Evolutionary conservation across 2,797 vertebrate genomes (phyloP).

Genomic region (Echeneis naucrates): DNA sequence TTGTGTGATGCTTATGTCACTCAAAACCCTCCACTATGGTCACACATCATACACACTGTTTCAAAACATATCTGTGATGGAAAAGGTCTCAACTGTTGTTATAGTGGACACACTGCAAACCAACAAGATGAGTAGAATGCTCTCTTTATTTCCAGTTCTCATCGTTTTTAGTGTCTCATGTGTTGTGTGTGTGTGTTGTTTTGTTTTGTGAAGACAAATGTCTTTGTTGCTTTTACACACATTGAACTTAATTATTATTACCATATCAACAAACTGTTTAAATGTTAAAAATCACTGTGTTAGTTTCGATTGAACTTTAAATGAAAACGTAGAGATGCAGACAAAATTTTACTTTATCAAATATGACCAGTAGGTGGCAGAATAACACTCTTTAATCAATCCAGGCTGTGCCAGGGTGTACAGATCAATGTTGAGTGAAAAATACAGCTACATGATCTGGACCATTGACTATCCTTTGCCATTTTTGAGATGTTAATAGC

Average conservation of each 20-base stretch:
- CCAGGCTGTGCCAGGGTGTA: rapidly evolving
- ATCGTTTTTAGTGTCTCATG: too few species aligned
- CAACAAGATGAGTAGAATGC: not conserved
- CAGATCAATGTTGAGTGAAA: not conserved
- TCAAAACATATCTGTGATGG: too few species aligned
- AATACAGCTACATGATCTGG: not conserved
- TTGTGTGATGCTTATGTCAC: too few species aligned
- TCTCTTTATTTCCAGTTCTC: not conserved
- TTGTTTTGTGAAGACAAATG: not conserved
- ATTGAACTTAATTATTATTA: not conserved
- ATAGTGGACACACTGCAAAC: too few species aligned
- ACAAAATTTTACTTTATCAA: not conserved
- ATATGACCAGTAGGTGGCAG: slow-evolving; percentile 45
- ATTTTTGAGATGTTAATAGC: too few species aligned
- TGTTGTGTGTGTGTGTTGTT: too few species aligned
- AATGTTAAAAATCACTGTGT: not conserved
- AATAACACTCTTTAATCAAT: not conserved
- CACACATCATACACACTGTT: too few species aligned
- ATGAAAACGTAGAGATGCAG: not conserved
- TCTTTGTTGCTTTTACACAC: not conserved
- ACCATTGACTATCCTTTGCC: not conserved
- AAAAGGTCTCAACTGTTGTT: too few species aligned
- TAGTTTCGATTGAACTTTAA: not conserved
- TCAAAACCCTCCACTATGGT: too few species aligned
- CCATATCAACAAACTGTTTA: not conserved